A percentile compares a stretch with the other conserved stretches of the same genome.
These are phyloP conservation scores for Petrocephalus microphthalmus DNA, from an alignment of 2,113 vertebrate genomes.

Conservation along the genomic window DNA sequence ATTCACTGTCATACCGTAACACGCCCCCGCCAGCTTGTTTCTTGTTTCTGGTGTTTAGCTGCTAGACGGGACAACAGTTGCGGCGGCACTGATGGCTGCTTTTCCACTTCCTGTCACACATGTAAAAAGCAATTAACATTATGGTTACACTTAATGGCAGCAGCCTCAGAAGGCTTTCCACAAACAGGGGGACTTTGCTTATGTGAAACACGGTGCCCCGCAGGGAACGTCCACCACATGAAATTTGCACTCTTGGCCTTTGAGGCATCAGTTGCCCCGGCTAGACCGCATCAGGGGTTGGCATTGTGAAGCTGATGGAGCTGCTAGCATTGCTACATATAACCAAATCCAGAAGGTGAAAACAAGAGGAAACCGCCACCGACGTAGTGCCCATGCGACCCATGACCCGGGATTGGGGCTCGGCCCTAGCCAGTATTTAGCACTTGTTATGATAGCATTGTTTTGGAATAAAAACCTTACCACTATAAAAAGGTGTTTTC, in stretches of 20 bases:
- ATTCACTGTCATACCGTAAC: background rate
- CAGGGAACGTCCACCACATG: background rate
- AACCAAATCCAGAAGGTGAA: conserved; percentile 8
- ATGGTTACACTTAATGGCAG: background rate
- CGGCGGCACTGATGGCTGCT: background rate
- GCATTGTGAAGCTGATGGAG: background rate
- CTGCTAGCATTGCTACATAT: background rate
- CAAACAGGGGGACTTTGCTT: background rate
- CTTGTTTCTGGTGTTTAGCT: background rate
- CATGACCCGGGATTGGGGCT: background rate
- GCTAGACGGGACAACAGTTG: background rate
- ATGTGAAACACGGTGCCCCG: background rate
- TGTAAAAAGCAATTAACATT: background rate
- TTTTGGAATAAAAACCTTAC: conserved; percentile 7
- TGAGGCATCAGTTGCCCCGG: background rate
- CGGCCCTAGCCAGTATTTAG: background rate
- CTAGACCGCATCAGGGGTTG: background rate
- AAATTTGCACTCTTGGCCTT: background rate
- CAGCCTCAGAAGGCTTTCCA: background rate
- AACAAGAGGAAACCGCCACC: conserved; percentile 17
- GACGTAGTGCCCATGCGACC: background rate
- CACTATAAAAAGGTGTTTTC: conserved; percentile 7
- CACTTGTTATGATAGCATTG: conserved; percentile 19
- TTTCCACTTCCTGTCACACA: background rate
- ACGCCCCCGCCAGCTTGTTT: background rate